These are phyloP conservation scores for Watsonalla binaria DNA, from an alignment of 2,888 invertebrate species.

Conservation along the genomic window DNA sequence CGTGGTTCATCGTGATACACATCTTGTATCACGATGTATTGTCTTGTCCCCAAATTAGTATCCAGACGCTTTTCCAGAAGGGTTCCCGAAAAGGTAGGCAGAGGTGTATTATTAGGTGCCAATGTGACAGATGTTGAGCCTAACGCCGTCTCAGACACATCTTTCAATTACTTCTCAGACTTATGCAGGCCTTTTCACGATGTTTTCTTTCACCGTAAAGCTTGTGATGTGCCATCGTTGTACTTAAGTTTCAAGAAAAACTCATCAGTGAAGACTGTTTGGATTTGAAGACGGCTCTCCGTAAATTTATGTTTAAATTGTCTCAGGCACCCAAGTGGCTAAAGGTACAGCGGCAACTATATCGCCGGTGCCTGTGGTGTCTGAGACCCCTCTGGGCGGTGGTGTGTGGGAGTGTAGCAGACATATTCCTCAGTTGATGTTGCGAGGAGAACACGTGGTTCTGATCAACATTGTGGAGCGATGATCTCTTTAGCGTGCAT, in stretches of 20 bases:
- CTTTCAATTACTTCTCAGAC: too few species aligned
- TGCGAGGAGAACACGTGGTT: conserved; percentile 88
- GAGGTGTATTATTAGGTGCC: not conserved
- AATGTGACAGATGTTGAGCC: too few species aligned
- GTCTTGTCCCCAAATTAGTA: too few species aligned
- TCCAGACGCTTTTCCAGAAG: not conserved
- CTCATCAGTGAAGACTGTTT: too few species aligned
- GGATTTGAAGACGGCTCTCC: too few species aligned
- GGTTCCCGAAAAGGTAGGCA: conserved; percentile 7
- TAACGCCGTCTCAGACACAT: too few species aligned
- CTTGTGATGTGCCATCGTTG: too few species aligned
- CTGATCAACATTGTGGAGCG: conserved; percentile 66
- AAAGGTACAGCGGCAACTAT: conserved; percentile 62
- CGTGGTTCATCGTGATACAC: not conserved
- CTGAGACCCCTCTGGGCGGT: conserved; percentile 77
- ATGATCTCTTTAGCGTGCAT: conserved; percentile 18
- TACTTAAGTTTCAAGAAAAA: too few species aligned
- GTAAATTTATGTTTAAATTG: too few species aligned
- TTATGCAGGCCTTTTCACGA: too few species aligned
- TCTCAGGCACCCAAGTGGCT: conserved; percentile 53
- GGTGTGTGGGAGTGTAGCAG: conserved; percentile 83
- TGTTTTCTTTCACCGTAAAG: too few species aligned
- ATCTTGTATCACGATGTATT: too few species aligned
- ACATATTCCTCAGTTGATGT: conserved; percentile 82
- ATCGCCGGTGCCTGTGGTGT: conserved; percentile 73